Evolutionary conservation across 2,888 invertebrate species (phyloP).

Genomic region (Danaus chrysippus): DNA sequence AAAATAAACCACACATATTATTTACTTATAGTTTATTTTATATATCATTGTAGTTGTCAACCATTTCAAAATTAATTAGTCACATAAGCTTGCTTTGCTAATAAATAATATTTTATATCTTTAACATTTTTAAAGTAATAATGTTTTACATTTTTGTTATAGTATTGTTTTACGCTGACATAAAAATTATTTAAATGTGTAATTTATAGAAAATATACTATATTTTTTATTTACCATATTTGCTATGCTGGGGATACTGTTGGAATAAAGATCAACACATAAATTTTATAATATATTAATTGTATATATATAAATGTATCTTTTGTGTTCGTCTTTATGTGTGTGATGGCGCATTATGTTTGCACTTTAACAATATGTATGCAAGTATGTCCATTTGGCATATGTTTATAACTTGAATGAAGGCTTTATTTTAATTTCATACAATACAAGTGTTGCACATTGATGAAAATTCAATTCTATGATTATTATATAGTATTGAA

Average conservation of each 20-base stretch:
- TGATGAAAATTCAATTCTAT: neutral
- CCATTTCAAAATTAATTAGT: too few species aligned
- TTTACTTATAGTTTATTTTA: too few species aligned
- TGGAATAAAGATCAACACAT: conserved; percentile 44
- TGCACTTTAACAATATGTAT: conserved; percentile 30
- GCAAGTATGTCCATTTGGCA: neutral
- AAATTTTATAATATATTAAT: conserved; percentile 11
- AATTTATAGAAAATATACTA: too few species aligned
- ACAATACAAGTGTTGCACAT: neutral
- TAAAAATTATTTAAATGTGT: too few species aligned
- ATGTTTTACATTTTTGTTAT: too few species aligned
- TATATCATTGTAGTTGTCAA: too few species aligned
- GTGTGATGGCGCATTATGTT: conserved; percentile 45
- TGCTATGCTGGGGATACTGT: conserved; percentile 43
- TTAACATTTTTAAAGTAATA: too few species aligned
- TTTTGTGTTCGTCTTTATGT: conserved; percentile 41
- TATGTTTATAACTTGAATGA: neutral
- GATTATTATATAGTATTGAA: too few species aligned
- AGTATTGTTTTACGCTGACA: too few species aligned
- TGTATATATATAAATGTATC: neutral
- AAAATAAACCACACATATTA: too few species aligned
- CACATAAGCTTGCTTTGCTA: too few species aligned
- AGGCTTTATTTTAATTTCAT: neutral
- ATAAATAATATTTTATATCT: too few species aligned
- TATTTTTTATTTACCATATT: neutral